Conservation (phyloP, 2,113 vertebrate genomes). For the Ivindomyrus marchei region DNA sequence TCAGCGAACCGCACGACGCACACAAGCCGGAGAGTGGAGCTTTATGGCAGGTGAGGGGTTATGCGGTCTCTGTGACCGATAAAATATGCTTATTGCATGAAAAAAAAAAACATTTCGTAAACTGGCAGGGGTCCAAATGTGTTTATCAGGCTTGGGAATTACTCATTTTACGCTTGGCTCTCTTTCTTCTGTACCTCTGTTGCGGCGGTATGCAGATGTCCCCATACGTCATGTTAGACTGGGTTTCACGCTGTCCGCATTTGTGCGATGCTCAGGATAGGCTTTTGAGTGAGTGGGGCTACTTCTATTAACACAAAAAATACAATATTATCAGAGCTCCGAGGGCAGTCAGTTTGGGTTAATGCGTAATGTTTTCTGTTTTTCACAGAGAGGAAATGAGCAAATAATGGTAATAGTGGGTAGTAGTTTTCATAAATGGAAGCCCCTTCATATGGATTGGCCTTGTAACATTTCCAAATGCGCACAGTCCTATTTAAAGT, state of each 20-base stretch:
- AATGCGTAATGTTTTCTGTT: background rate
- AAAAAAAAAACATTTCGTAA: constrained; percentile 13
- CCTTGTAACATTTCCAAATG: background rate
- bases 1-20: background rate
- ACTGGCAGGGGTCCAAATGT: constrained; percentile 17
- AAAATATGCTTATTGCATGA: constrained; percentile 15
- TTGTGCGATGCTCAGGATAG: background rate
- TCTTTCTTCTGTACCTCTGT: background rate
- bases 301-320: constrained; percentile 5
- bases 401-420: background rate
- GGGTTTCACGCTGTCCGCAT: background rate
- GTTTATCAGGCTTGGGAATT: constrained; percentile 12
- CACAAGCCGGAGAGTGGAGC: background rate
- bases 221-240: background rate
- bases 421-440: background rate
- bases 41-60: background rate
- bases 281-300: background rate
- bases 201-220: background rate
- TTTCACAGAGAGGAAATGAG: background rate
- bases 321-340: background rate
- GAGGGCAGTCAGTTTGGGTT: background rate
- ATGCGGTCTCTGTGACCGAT: background rate
- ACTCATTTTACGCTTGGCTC: background rate
- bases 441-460: background rate
- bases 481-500: background rate